Evolutionary conservation across 1,140 invertebrate species (phyloP).

Genomic region (Drosophila takahashii): DNA sequence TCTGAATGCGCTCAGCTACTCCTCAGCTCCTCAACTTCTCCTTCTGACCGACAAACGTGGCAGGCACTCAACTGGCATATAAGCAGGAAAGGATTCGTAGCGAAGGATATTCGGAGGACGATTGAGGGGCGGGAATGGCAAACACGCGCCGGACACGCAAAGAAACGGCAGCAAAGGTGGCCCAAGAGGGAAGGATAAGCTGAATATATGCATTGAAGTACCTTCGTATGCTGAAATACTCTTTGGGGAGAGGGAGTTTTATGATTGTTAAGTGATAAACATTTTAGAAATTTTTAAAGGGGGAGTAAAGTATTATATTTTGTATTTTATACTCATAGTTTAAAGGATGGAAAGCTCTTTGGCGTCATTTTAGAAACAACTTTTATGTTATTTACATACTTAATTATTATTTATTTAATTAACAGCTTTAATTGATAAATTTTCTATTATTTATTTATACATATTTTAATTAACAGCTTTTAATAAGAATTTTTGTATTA

Average conservation of each 20-base stretch:
- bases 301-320: too few species aligned
- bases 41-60: conserved; percentile 49
- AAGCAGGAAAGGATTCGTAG: conserved; percentile 20
- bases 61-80: conserved; percentile 67
- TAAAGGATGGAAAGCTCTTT: too few species aligned
- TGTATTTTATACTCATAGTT: too few species aligned
- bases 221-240: background rate
- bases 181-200: background rate
- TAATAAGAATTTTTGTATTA: too few species aligned
- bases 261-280: background rate
- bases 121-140: conserved; percentile 7
- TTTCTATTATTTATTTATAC: background rate
- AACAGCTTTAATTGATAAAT: too few species aligned
- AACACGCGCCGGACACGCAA: conserved; percentile 27
- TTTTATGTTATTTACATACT: too few species aligned
- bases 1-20: conserved; percentile 18
- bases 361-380: too few species aligned
- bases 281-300: too few species aligned
- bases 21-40: too few species aligned
- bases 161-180: conserved; percentile 11
- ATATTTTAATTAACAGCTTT: too few species aligned
- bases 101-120: too few species aligned
- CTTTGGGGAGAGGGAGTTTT: background rate
- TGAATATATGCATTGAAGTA: conserved; percentile 25
- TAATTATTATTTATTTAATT: too few species aligned